phyloP scores from a whole-genome alignment of 2,888 invertebrate species.

The Microchrysa polita region DNA sequence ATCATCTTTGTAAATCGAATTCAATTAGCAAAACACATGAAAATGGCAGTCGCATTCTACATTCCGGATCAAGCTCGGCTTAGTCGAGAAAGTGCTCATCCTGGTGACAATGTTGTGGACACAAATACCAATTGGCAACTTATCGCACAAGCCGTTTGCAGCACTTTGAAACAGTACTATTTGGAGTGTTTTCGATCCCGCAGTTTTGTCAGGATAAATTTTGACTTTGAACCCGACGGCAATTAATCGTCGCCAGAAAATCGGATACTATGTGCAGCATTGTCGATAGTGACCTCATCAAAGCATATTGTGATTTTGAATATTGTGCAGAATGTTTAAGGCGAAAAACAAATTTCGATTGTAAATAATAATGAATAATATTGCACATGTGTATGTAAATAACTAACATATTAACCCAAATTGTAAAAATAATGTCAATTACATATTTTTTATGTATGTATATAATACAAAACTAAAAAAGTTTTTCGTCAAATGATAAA shows the following conservation, averaged over 20 bases:
- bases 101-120: neutral
- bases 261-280: neutral
- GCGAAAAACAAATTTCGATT: neutral
- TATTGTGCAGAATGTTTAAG: neutral
- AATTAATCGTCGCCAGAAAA: slow-evolving; percentile 8
- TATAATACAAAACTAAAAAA: too few species aligned
- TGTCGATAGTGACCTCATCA: slow-evolving; percentile 34
- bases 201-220: slow-evolving; percentile 45
- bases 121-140: slow-evolving; percentile 41
- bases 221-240: slow-evolving; percentile 42
- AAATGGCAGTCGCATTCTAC: slow-evolving; percentile 47
- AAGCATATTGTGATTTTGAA: slow-evolving; percentile 47
- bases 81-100: slow-evolving; percentile 12
- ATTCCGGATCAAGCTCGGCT: slow-evolving; percentile 45
- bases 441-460: too few species aligned
- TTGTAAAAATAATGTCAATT: too few species aligned
- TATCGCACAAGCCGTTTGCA: slow-evolving; percentile 43
- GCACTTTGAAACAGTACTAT: slow-evolving; percentile 46
- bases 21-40: neutral
- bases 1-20: neutral
- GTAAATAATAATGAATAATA: neutral
- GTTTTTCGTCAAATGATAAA: too few species aligned
- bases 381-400: too few species aligned
- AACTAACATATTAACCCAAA: too few species aligned
- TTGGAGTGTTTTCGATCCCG: slow-evolving; percentile 28